Base-by-base conservation (phyloP, 2,797 vertebrate genomes). In the Neopelma chrysocephalum region DNA sequence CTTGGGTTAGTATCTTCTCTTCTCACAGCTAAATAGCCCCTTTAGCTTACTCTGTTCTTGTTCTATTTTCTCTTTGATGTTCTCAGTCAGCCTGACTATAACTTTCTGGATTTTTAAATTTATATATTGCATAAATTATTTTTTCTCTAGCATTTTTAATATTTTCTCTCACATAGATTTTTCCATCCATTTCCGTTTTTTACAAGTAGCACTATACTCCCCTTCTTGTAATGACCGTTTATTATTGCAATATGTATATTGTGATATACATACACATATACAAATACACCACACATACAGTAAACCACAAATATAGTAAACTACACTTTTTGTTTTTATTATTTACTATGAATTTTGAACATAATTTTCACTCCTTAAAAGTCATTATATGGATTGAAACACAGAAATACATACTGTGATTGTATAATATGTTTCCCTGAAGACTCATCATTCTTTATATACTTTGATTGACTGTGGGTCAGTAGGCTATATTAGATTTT, bases 301-400 rank as follows among this genome's bases (percentile, higher is more conserved):
- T 40, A 40, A 40, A 88, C 14, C 20, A 56, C 17, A 43, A 48
- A 82, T 8, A 14, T 27, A 80, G 10, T 43, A 11, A 93, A 82
- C 76, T 15, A 53, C 8, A 45, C 3, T 34, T 90, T 88, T 42
- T 38, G 58, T 27, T 65, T 96, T 93, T 51, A 84, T 86, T 87
- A 76, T 78, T 95, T 85, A n/a, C 56, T 54, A 10, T 93, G 73
- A 96, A 94, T 81, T 96, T 82, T 40, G 15, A 96, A 94, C 17
- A 92, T 26, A 20, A 85, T 93, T 95, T 97, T 80, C 36, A 57
- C 13, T 91, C 26, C 48, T 90, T 93, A 69, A 75, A 96, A 89
- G 29, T 87, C 5, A 5, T 82, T 73, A 20, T 68, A 75, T 66
- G 54, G 77, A 92, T 87, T 96, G 85, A 95, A 94, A 94, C 18